These are phyloP conservation scores for Petrophora chlorosata DNA, from an alignment of 2,888 invertebrate genomes.

Conservation along the genomic window DNA sequence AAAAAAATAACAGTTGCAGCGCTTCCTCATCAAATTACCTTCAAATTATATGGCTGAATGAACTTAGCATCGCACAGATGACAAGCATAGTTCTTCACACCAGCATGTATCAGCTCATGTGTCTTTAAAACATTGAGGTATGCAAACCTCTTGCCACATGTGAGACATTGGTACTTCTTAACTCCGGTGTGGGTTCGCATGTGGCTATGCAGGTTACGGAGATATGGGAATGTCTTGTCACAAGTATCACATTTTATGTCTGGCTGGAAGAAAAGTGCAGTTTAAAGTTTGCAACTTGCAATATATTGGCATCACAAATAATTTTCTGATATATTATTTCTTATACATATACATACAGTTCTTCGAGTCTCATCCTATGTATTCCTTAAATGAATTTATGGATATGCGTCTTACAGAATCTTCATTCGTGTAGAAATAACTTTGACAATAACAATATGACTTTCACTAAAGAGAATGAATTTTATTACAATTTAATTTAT, in stretches of 20 bases:
- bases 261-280: constrained; percentile 68
- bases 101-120: constrained; percentile 88
- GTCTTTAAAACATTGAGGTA: constrained; percentile 87
- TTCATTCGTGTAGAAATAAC: too few species aligned
- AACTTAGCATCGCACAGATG: constrained; percentile 86
- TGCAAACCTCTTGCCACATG: constrained; percentile 86
- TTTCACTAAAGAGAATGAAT: too few species aligned
- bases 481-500: too few species aligned
- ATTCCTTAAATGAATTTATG: too few species aligned
- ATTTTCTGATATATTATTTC: constrained; percentile 1
- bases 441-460: too few species aligned
- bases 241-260: constrained; percentile 77
- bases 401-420: too few species aligned
- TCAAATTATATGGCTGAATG: constrained; percentile 73
- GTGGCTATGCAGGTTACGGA: constrained; percentile 85
- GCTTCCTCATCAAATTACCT: too few species aligned
- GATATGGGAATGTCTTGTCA: constrained; percentile 77
- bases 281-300: too few species aligned
- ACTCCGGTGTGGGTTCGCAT: constrained; percentile 84
- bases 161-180: constrained; percentile 84
- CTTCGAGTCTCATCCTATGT: too few species aligned
- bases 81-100: constrained; percentile 87
- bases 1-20: too few species aligned
- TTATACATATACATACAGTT: too few species aligned
- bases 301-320: too few species aligned